phyloP scores from a whole-genome alignment of 2,888 invertebrate species.

The Drosophila testacea region DNA sequence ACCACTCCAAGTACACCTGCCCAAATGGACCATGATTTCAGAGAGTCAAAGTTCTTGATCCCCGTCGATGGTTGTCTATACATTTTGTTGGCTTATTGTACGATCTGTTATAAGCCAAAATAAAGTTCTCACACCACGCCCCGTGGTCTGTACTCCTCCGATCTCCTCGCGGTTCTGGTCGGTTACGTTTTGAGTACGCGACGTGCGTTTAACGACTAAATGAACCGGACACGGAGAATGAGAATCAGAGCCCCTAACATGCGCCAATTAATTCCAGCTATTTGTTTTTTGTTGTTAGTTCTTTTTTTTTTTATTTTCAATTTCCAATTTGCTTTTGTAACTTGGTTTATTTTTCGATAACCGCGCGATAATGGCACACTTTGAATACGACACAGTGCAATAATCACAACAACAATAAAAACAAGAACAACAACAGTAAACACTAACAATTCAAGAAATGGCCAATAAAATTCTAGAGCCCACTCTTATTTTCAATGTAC shows the following conservation, averaged over 20 bases:
- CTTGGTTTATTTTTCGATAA: constrained; percentile 48
- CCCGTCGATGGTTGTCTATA: constrained; percentile 43
- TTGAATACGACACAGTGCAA: constrained; percentile 39
- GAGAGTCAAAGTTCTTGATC: constrained; percentile 66
- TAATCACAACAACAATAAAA: constrained; percentile 14
- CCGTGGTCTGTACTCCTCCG: background rate
- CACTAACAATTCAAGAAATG: constrained; percentile 22
- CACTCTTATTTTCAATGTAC: constrained; percentile 38
- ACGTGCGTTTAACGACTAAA: constrained; percentile 61
- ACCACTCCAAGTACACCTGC: constrained; percentile 70
- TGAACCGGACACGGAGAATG: constrained; percentile 51
- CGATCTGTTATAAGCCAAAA: background rate
- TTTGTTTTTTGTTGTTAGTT: constrained; percentile 9
- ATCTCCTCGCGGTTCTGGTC: constrained; percentile 18
- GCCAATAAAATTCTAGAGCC: constrained; percentile 32
- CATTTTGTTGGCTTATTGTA: constrained; percentile 41
- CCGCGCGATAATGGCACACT: constrained; percentile 41
- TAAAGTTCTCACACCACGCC: constrained; percentile 29
- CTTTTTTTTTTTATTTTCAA: constrained; percentile 11
- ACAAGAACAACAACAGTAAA: constrained; percentile 14
- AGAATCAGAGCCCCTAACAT: constrained; percentile 46
- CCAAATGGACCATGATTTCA: constrained; percentile 52
- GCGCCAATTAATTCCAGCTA: constrained; percentile 60
- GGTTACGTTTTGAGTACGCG: constrained; percentile 52
- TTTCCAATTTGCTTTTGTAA: constrained; percentile 49